Evolutionary conservation across 2,113 vertebrate species (phyloP), one percentile per base, ranked within the genome.

Genomic region (Suncus etruscus): DNA sequence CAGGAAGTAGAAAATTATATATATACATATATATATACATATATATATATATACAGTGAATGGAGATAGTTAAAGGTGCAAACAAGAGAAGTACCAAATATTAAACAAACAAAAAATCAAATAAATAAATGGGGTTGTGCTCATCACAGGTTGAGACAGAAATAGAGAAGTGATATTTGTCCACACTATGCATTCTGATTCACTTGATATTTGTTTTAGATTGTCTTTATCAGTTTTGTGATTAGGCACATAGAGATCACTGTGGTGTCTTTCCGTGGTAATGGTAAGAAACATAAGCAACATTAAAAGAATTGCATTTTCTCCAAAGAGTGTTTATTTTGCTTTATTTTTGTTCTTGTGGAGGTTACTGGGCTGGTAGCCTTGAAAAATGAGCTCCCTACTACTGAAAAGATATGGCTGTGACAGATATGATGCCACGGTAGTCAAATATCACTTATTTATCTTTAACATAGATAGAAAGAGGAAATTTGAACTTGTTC

Each of bases 321-420:
- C 63, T 95, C 69, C 51, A 22, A 18, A 51, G 27, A 95, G 10
- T 32, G 80, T 92, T 93, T 82, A 6, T 66, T 95, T 95, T 94
- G 92, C 31, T 94, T 95, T 86, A 47, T 65, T 75, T 93, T 95
- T 84, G 29, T 90, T 96, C 68, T 54, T 82, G 48, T 16, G 8
- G 95, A 96, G 75, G 93, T 96, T 94, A 97, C 92, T 94, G 58
- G 95, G 84, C 54, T 87, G 27, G 8, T 39, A 93, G 70, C 63
- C 80, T 78, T 87, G 51, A 92, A 91, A 95, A 86, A 93, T 90
- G 84, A 75, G 0, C 27, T 90, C 15, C 73, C 78, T 47, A 68
- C 29, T 27, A 45, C 31, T 11, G 65, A 20, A 78, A 89, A 95
- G 82, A 94, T 93, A 91, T 16, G 12, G 22, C 72, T 87, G 63